A percentile compares a stretch with the other conserved stretches of the same genome.
Conservation (phyloP, 1,140 invertebrate species). For the Penaeus chinensis region DNA sequence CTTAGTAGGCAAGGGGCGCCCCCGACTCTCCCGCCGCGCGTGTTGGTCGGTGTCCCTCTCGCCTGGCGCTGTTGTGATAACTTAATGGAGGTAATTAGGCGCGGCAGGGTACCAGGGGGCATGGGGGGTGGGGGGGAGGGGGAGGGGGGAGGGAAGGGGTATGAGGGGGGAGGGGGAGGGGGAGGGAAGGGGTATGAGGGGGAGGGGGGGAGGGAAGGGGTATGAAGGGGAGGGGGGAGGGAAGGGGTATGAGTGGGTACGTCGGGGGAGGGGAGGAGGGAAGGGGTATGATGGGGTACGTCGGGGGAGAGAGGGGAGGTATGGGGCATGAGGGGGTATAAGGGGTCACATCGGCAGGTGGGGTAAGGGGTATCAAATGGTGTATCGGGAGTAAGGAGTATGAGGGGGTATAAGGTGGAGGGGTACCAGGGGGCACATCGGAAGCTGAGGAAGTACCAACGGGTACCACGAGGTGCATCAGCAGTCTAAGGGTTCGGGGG, state of each 20-base stretch:
- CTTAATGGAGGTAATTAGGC: slow-evolving; percentile 16
- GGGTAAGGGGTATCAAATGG: no score
- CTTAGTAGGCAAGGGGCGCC: background rate
- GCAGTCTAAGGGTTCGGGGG: no score
- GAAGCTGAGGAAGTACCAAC: no score
- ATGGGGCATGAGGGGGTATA: no score
- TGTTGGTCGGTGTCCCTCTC: slow-evolving; percentile 1
- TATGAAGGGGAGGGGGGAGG: background rate
- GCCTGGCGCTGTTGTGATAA: slow-evolving; percentile 1
- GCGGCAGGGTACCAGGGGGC: no score
- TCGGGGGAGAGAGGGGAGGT: no score
- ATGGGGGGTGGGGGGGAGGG: no score
- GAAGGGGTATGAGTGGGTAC: background rate
- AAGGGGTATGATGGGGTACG: background rate
- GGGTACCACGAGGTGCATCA: no score
- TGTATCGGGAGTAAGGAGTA: no score
- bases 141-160: background rate
- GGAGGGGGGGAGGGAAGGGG: background rate
- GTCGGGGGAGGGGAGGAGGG: background rate
- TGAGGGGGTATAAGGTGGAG: no score
- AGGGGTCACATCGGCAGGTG: no score
- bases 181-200: background rate
- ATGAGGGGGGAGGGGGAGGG: background rate
- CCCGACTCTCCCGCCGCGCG: background rate
- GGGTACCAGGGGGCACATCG: no score